These are phyloP conservation scores for Leptosomus discolor DNA, from an alignment of 2,113 vertebrate species.

Conservation along the genomic window DNA sequence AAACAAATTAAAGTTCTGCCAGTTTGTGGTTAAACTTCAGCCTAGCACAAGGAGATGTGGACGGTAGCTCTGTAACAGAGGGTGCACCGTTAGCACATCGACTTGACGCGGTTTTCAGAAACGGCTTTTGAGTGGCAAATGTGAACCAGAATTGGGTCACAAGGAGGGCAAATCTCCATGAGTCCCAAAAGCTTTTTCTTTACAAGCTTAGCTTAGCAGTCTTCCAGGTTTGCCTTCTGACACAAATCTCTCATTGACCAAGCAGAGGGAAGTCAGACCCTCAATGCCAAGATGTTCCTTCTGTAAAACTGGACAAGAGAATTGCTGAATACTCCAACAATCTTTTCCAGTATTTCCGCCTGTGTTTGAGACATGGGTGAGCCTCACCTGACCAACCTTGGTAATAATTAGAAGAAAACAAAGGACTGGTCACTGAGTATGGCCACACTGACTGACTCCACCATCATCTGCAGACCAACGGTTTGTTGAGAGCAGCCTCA, in stretches of 20 bases:
- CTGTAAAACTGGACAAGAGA: rapidly evolving
- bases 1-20: background rate
- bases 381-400: background rate
- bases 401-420: background rate
- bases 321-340: background rate
- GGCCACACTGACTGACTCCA: background rate
- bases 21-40: background rate
- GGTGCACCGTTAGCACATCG: background rate
- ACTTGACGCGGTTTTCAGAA: background rate
- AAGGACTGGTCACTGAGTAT: background rate
- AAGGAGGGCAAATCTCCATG: background rate
- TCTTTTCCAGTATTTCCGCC: background rate
- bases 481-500: background rate
- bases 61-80: background rate
- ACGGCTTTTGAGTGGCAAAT: background rate
- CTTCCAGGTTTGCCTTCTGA: background rate
- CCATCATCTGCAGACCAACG: background rate
- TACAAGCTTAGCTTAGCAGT: background rate
- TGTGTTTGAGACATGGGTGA: background rate
- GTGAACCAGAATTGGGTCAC: background rate
- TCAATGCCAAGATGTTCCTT: background rate
- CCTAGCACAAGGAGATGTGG: background rate
- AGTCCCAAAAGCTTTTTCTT: background rate
- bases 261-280: background rate
- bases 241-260: background rate